Evolutionary conservation across 2,113 vertebrate genomes (phyloP), one percentile per base, ranked within the genome.

Genomic region (Mohoua ochrocephala): DNA sequence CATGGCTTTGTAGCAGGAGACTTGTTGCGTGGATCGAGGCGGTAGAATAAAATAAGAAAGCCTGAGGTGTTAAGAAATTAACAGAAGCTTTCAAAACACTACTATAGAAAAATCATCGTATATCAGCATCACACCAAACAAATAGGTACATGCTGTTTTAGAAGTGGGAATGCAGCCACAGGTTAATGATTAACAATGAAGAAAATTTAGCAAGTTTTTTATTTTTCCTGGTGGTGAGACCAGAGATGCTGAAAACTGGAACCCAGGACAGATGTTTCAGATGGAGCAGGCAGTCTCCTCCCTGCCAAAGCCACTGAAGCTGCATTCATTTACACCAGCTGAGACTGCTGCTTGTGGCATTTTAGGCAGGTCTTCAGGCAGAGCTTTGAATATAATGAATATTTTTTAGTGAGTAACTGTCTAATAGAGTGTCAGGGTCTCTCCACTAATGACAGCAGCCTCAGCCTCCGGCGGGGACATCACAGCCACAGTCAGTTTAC

Each of bases 301-400:
- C n/a, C 60, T 42, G 37, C 19, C 65, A 87, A 77, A 86, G 39
- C 42, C 45, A 70, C 15, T 14, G 52, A 44, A 71, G 39, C 73
- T 69, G 42, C 5, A 4, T 75, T 68, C 26, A 27, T 78, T 84
- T 87, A 50, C 16, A 68, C 33, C 89, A 93, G 89, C 87, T 92
- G 84, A 82, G 81, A 31, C 39, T 78, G 81, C 65, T 73, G 77
- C 94, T 88, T 26, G 37, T 87, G 78, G 79, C 77, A 61, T 50
- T 91, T 91, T 56, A 80, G 75, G 59, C 78, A 76, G 20, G 28
- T 84, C 53, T 86, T 90, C 2, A 4, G 54, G 71, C 82, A 93
- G 74, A 74, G 37, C 12, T 93, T 83, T 87, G 67, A 74, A 94
- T 81, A 91, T 75, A 79, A 95, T 87, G 70, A 89, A 41, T 84